phyloP scores from a whole-genome alignment of 2,113 vertebrate genomes.

The Mus pahari region DNA sequence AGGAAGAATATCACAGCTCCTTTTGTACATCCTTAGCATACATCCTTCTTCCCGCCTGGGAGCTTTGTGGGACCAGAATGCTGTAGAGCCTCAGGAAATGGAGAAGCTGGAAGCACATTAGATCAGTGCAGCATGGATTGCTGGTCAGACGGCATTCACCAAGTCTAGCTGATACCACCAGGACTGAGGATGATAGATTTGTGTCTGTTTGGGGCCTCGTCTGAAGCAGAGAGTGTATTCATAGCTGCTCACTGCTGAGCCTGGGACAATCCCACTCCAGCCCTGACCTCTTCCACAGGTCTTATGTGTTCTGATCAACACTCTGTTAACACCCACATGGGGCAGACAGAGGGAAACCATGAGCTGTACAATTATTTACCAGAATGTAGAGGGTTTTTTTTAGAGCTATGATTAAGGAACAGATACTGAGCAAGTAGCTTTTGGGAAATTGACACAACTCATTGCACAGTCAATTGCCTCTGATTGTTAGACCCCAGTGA shows the following conservation, averaged over 20 bases:
- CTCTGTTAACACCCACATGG: background rate
- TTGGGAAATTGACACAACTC: background rate
- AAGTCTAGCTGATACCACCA: background rate
- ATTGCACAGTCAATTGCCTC: background rate
- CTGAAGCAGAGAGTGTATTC: background rate
- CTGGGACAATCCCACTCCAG: background rate
- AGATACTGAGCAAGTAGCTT: background rate
- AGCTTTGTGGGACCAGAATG: background rate
- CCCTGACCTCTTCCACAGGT: too few species aligned
- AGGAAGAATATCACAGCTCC: background rate
- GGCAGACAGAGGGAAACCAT: background rate
- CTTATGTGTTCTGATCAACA: background rate
- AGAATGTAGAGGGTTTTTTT: background rate
- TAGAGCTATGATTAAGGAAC: background rate
- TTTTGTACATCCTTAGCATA: background rate
- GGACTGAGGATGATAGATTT: background rate
- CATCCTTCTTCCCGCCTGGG: background rate
- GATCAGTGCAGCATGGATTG: too few species aligned
- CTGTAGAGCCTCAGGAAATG: background rate
- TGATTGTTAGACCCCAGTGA: too few species aligned
- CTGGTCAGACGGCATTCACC: background rate
- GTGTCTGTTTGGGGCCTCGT: background rate
- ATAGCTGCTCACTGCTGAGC: background rate
- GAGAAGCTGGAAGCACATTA: too few species aligned
- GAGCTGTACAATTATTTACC: background rate